A percentile compares a stretch with the other conserved stretches of the same genome.
phyloP scores from a whole-genome alignment of 2,797 vertebrate species.

The Crypturellus tataupa region DNA sequence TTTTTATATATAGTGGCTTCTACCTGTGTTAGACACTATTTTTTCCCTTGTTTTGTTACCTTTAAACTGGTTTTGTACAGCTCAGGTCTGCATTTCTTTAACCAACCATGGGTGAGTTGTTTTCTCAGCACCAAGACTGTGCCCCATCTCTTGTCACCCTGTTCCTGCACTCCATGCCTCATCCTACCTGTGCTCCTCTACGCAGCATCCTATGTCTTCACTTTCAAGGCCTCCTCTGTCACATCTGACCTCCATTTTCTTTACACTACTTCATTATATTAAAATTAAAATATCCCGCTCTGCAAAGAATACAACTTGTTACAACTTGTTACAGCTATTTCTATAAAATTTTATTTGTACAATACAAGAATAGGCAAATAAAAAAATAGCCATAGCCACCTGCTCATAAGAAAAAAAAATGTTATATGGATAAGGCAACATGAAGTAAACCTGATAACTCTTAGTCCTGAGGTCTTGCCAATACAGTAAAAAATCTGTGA shows the following conservation, averaged over 20 bases:
- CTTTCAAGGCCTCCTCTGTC: background rate
- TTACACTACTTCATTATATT: background rate
- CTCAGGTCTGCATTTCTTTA: background rate
- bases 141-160: background rate
- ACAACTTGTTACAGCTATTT: background rate
- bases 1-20: background rate
- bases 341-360: background rate
- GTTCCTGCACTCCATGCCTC: background rate
- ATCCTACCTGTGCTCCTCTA: background rate
- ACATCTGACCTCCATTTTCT: background rate
- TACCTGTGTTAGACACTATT: background rate
- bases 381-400: background rate
- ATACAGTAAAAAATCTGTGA: background rate
- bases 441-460: background rate
- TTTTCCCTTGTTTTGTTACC: background rate
- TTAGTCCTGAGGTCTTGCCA: background rate
- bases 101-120: background rate
- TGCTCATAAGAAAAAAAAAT: background rate
- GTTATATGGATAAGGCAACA: background rate
- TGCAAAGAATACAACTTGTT: background rate
- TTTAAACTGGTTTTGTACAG: background rate
- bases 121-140: background rate
- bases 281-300: background rate
- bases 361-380: background rate
- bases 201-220: rapidly evolving